These are phyloP conservation scores for Caenorhabditis inopinata DNA, from an alignment of 1,140 invertebrate genomes.

Conservation along the genomic window DNA sequence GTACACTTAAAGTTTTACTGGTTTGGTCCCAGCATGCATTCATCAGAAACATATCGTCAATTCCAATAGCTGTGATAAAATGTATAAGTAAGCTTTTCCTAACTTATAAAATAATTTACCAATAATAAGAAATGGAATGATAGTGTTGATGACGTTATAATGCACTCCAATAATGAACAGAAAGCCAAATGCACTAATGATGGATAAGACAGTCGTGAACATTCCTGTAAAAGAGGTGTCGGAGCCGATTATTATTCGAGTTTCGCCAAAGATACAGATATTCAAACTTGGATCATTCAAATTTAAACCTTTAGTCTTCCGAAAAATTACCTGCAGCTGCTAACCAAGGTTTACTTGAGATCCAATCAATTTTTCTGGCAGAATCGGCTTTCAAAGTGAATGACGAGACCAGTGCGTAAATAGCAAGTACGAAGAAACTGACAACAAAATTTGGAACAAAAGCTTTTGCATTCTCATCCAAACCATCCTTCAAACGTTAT, in stretches of 20 bases:
- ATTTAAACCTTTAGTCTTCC: too few species aligned
- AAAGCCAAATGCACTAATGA: constrained; percentile 64
- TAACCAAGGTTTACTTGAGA: constrained; percentile 62
- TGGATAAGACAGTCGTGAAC: constrained; percentile 60
- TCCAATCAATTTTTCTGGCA: constrained; percentile 55
- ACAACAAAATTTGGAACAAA: constrained; percentile 65
- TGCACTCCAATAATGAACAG: constrained; percentile 61
- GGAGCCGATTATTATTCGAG: too few species aligned
- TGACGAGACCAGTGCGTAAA: constrained; percentile 59
- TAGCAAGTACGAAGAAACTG: constrained; percentile 55
- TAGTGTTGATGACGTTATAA: constrained; percentile 66
- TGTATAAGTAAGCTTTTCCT: neutral
- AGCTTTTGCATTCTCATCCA: constrained; percentile 64
- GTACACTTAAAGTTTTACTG: constrained; percentile 49
- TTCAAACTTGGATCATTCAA: too few species aligned
- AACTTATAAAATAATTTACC: constrained; percentile 40
- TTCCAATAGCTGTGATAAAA: constrained; percentile 67
- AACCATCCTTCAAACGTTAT: constrained; percentile 53
- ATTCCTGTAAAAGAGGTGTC: constrained; percentile 54
- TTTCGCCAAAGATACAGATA: too few species aligned
- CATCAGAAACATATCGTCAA: constrained; percentile 71
- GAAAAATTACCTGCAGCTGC: constrained; percentile 56
- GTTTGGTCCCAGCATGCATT: constrained; percentile 67
- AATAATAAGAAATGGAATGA: constrained; percentile 65
- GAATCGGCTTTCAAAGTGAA: constrained; percentile 43